These are phyloP conservation scores for Matsumurasca onukii DNA, from an alignment of 1,140 invertebrate genomes.

Conservation along the genomic window DNA sequence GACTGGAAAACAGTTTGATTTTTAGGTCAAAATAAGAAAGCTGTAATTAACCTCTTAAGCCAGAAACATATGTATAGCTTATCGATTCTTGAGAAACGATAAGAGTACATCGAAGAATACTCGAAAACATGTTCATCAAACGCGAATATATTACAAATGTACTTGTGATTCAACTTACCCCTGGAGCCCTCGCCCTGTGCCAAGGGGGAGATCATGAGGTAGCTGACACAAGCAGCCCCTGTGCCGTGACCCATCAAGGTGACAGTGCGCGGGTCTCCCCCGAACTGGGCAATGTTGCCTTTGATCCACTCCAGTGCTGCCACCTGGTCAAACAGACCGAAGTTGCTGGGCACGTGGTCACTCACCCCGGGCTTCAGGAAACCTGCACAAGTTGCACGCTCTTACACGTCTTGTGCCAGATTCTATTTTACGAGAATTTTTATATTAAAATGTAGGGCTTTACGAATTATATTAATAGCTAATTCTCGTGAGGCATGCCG, in stretches of 20 bases:
- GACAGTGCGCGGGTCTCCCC: constrained; percentile 79
- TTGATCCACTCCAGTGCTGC: constrained; percentile 86
- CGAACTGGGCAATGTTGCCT: constrained; percentile 80
- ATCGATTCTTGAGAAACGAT: too few relatives aligned
- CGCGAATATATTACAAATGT: too few relatives aligned
- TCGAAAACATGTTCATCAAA: too few relatives aligned
- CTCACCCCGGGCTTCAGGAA: constrained; percentile 75
- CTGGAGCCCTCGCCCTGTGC: constrained; percentile 51
- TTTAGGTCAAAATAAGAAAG: too few relatives aligned
- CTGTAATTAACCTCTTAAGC: too few relatives aligned
- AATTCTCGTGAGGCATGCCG: too few relatives aligned
- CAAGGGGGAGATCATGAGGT: constrained; percentile 84
- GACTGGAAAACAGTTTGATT: too few relatives aligned
- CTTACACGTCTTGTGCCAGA: neutral
- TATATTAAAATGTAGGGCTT: neutral
- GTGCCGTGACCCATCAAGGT: constrained; percentile 94
- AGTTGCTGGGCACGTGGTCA: constrained; percentile 74
- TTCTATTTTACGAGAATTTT: neutral
- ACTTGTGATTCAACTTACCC: too few relatives aligned
- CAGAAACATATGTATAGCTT: too few relatives aligned
- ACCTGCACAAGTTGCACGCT: constrained; percentile 66
- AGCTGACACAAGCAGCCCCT: constrained; percentile 89
- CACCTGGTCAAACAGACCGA: constrained; percentile 85
- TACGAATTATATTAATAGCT: too few relatives aligned
- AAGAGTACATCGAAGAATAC: too few relatives aligned